A percentile compares a stretch with the other conserved stretches of the same genome.
Evolutionary conservation across 2,797 vertebrate species (phyloP).

Genomic region (Phataginus tricuspis): DNA sequence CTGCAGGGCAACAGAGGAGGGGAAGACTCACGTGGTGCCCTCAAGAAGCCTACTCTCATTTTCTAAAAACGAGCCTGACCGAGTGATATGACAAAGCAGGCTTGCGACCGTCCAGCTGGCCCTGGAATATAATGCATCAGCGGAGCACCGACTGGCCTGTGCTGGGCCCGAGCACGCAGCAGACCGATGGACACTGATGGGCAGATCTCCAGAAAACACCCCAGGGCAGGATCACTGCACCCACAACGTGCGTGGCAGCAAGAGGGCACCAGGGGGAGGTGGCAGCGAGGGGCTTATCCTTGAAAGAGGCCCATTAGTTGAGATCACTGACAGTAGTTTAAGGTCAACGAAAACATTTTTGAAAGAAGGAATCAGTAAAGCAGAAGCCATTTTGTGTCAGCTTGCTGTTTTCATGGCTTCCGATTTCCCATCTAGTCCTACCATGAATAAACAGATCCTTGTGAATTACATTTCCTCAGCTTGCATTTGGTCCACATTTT

Average conservation of each 20-base stretch:
- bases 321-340: neutral
- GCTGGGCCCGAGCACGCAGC: neutral
- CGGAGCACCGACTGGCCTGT: accelerated
- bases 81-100: neutral
- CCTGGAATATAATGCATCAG: accelerated
- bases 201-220: neutral
- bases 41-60: neutral
- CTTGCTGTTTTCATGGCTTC: neutral
- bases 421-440: neutral
- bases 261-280: accelerated
- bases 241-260: accelerated
- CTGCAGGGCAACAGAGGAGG: neutral
- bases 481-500: neutral
- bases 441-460: neutral
- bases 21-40: neutral
- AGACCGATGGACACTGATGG: accelerated
- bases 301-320: accelerated
- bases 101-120: neutral
- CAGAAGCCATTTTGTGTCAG: neutral
- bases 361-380: neutral
- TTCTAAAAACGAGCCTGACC: neutral
- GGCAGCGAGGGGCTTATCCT: neutral
- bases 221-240: accelerated
- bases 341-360: neutral
- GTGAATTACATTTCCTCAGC: neutral